These are phyloP conservation scores for Poeciliopsis retropinna DNA, from an alignment of 2,113 vertebrate genomes.

Conservation along the genomic window DNA sequence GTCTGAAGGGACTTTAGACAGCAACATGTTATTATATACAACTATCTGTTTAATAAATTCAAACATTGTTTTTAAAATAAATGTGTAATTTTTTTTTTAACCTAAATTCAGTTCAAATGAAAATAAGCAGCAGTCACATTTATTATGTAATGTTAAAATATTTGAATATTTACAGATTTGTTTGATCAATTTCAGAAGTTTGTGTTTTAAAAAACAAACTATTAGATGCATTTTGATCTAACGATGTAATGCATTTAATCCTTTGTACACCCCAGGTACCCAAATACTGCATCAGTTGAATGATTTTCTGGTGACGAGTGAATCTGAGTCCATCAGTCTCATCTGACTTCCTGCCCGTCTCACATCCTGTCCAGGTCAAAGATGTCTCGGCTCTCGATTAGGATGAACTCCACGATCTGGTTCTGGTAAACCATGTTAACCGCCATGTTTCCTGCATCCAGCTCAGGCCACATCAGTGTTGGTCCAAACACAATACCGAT, in stretches of 20 bases:
- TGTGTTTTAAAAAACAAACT: background rate
- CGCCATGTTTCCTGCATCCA: conserved; percentile 90
- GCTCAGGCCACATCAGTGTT: conserved; percentile 91
- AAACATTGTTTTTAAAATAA: background rate
- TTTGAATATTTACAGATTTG: background rate
- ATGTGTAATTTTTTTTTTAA: background rate
- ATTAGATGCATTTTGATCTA: background rate
- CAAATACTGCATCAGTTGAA: background rate
- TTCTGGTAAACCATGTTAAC: conserved; percentile 96
- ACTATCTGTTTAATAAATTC: background rate
- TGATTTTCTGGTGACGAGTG: conserved; percentile 5
- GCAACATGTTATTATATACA: background rate
- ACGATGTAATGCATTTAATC: background rate
- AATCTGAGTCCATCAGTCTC: conserved; percentile 4
- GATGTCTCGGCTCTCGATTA: conserved; percentile 86
- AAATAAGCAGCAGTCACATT: background rate
- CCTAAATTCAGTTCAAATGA: background rate
- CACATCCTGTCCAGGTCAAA: conserved; percentile 78
- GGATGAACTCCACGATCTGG: conserved; percentile 93
- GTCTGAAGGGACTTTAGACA: background rate
- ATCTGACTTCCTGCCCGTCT: conserved; percentile 1
- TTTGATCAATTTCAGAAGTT: background rate
- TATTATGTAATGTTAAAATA: background rate
- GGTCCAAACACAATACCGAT: conserved; percentile 96
- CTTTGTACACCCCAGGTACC: conserved; percentile 2